Base-by-base conservation (phyloP, 1,140 invertebrate species). In the Drosophila triauraria region DNA sequence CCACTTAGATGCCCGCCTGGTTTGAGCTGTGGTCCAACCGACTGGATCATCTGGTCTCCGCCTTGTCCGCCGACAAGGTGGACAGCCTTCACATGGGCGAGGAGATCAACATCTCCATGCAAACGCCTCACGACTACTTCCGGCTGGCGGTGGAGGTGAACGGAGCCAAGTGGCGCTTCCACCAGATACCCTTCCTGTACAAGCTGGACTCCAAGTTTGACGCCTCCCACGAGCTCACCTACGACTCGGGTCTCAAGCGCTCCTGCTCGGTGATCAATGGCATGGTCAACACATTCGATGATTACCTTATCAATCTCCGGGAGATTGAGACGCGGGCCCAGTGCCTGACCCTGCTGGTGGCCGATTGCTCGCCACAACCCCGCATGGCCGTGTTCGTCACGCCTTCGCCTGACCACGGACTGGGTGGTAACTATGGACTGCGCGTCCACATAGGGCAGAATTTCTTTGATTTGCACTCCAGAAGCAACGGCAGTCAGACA, bases 201-300 rank as follows among this genome's bases (percentile, higher is more conserved):
- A 93, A 82, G 61, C 61, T 92, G 27, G 92, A 93, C 58, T 92
- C 92, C 5, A 93, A 92, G 60, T 93, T 92, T 23, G 92, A 93
- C 68, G 81, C 85, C 12, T 91, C 91, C 3, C 88, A 92, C 50
- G 83, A 93, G n/a, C 46, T 92, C 17, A 80, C 75, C 42, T 93
- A 88, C n/a, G 91, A 91, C 46, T 80, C 90, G 15, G 92, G 92
- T 1, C 54, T 88, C 1, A 91, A 88, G 64, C 85, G 92, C 8
- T 93, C 92, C 40, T 93, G 92, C 25, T 93, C 92, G 3, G 78
- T 93, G 9, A 93, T 93, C 30, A 87, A 91, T 59, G 91, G 91
- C 9, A 80, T 91, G 84, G 65, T 93, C n/a, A 93, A 88, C 56
- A 86, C 86, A 3, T 93, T 93, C 35, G 92, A 93, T 50, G 92